Evolutionary conservation across 2,888 invertebrate genomes (phyloP).

Genomic region (Aelia acuminata): DNA sequence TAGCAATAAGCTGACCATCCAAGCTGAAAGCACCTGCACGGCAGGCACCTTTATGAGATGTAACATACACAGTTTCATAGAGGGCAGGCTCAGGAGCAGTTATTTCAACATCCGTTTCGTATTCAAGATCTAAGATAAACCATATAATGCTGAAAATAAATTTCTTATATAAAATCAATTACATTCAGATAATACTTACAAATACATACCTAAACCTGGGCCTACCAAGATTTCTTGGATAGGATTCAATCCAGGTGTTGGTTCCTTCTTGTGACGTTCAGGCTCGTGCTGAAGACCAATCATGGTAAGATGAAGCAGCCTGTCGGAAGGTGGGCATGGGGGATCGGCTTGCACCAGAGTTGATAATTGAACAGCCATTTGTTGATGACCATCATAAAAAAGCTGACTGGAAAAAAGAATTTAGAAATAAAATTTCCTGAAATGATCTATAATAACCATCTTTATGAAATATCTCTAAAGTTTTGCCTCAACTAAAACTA

Average conservation of each 20-base stretch:
- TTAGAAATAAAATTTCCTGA: too few relatives aligned
- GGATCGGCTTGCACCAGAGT: constrained; percentile 91
- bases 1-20: constrained; percentile 96
- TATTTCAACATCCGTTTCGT: constrained; percentile 93
- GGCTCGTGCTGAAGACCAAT: constrained; percentile 89
- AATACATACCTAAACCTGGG: constrained; percentile 74
- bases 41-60: constrained; percentile 97
- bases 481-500: too few relatives aligned
- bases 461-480: too few relatives aligned
- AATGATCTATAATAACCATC: too few relatives aligned
- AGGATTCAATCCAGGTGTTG: constrained; percentile 74
- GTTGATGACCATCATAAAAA: constrained; percentile 96
- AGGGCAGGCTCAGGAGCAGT: constrained; percentile 96
- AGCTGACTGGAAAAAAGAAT: constrained; percentile 82
- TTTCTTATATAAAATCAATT: not conserved
- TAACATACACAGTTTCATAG: constrained; percentile 99
- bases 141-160: constrained; percentile 45
- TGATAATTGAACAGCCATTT: constrained; percentile 89
- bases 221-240: constrained; percentile 74
- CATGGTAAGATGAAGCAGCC: constrained; percentile 85
- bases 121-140: constrained; percentile 85
- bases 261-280: constrained; percentile 73
- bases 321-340: constrained; percentile 95
- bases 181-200: not conserved
- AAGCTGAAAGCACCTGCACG: constrained; percentile 95